phyloP scores from a whole-genome alignment of 2,113 vertebrate species.

The Anhinga anhinga region DNA sequence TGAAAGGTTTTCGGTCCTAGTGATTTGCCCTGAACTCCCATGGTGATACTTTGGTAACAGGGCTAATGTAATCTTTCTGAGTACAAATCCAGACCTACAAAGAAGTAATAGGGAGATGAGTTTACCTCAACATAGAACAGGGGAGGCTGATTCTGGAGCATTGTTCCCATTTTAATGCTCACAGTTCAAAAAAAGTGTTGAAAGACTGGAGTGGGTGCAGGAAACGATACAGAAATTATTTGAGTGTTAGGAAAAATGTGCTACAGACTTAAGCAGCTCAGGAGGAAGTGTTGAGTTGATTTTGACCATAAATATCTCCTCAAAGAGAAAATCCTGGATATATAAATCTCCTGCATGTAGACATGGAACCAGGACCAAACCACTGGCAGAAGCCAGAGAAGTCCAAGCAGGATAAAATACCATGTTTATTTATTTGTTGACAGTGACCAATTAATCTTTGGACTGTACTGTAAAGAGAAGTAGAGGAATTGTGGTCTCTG shows the following conservation, averaged over 20 bases:
- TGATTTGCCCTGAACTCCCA: neutral
- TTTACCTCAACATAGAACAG: neutral
- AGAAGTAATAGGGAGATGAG: neutral
- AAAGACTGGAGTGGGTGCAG: neutral
- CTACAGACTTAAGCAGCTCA: neutral
- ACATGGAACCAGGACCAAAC: neutral
- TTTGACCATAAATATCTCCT: neutral
- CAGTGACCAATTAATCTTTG: neutral
- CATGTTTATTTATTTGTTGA: neutral
- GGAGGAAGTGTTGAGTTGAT: neutral
- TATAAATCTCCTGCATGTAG: neutral
- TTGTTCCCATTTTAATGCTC: neutral
- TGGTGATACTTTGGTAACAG: neutral
- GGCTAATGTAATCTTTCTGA: neutral
- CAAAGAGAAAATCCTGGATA: neutral
- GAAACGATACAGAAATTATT: neutral
- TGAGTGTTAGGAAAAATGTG: neutral
- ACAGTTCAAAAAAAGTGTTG: neutral
- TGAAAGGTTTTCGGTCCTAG: neutral
- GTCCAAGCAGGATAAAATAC: neutral
- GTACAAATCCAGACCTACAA: neutral
- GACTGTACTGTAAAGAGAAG: neutral
- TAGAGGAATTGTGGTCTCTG: neutral
- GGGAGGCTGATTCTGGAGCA: neutral
- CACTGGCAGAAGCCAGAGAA: neutral